phyloP scores from a whole-genome alignment of 2,888 invertebrate species.

The Lymantria dispar region DNA sequence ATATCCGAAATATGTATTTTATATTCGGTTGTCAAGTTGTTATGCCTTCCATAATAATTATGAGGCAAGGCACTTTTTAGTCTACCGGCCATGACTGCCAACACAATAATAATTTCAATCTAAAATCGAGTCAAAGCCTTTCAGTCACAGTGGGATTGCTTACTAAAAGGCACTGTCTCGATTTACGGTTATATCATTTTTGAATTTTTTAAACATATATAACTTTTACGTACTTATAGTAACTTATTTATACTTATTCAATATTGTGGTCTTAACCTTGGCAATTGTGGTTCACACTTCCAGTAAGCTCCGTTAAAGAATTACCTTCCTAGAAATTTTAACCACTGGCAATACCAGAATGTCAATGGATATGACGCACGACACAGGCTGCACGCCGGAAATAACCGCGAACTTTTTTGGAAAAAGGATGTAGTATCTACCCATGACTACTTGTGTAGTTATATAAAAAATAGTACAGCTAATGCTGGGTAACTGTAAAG shows the following conservation, averaged over 20 bases:
- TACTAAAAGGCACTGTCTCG: too few species aligned
- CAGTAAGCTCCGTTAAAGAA: background rate
- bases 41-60: too few species aligned
- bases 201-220: background rate
- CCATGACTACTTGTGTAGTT: slow-evolving; percentile 1
- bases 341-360: background rate
- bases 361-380: background rate
- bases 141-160: too few species aligned
- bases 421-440: slow-evolving; percentile 35
- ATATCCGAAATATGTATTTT: too few species aligned
- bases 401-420: slow-evolving; percentile 36
- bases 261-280: background rate
- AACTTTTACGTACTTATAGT: background rate
- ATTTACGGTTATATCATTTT: too few species aligned
- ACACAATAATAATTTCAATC: too few species aligned
- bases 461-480: slow-evolving; percentile 2
- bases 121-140: too few species aligned
- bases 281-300: background rate
- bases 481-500: slow-evolving; percentile 12
- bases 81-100: too few species aligned
- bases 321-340: background rate
- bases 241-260: background rate
- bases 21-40: too few species aligned
- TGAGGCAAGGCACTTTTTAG: too few species aligned
- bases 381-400: background rate